phyloP scores from a whole-genome alignment of 2,888 invertebrate genomes.

The Mechanitis mazaeus region DNA sequence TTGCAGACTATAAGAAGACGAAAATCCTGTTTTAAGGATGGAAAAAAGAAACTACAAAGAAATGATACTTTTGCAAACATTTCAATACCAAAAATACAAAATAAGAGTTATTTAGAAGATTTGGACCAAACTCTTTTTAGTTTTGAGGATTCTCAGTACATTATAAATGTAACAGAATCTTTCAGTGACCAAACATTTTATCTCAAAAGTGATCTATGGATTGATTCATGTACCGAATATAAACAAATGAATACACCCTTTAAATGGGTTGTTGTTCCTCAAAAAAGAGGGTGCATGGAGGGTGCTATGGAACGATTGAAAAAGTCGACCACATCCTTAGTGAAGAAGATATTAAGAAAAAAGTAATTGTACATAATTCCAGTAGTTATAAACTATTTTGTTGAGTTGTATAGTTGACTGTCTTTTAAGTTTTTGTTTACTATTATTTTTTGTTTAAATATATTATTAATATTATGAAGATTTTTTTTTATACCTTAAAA shows the following conservation, averaged over 20 bases:
- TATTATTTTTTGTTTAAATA: too few species aligned
- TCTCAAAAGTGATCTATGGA: neutral
- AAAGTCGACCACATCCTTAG: neutral
- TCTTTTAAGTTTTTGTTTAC: neutral
- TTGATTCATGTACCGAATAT: neutral
- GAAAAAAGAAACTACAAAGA: slow-evolving; percentile 28
- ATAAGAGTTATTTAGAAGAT: slow-evolving; percentile 20
- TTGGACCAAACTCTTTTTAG: slow-evolving; percentile 12
- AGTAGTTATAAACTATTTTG: neutral
- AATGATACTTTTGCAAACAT: slow-evolving; percentile 46
- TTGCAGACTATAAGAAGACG: slow-evolving; percentile 36
- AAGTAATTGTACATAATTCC: neutral
- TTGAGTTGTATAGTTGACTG: neutral
- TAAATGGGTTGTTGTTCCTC: neutral
- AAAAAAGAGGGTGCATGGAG: neutral
- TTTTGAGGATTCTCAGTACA: neutral
- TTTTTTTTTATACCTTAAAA: too few species aligned
- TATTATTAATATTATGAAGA: too few species aligned
- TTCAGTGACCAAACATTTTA: neutral
- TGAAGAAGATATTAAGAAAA: slow-evolving; percentile 6
- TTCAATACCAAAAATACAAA: slow-evolving; percentile 39
- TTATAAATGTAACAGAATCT: neutral
- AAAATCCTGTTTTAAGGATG: slow-evolving; percentile 38
- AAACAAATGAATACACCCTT: neutral
- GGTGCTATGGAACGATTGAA: neutral